These are phyloP conservation scores for Rhopalosiphum nymphaeae DNA, from an alignment of 2,888 invertebrate genomes.

Conservation along the genomic window DNA sequence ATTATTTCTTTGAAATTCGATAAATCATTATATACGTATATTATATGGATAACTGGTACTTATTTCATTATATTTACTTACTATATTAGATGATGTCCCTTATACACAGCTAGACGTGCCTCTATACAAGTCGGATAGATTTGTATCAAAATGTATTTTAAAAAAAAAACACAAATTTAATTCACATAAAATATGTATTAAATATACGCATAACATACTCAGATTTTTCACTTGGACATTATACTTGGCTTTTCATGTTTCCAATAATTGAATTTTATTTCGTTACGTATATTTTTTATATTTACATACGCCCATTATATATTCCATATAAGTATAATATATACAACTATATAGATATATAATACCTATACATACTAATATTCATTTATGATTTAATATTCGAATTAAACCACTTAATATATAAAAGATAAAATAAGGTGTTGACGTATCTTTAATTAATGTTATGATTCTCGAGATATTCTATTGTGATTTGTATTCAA, in stretches of 20 bases:
- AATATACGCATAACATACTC: background rate
- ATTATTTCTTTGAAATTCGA: too few species aligned
- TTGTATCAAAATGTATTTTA: too few species aligned
- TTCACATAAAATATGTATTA: background rate
- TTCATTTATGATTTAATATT: background rate
- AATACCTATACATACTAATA: background rate
- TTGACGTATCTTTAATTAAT: background rate
- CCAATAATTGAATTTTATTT: background rate
- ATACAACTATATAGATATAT: too few species aligned
- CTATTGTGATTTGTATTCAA: background rate
- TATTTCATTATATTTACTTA: too few species aligned
- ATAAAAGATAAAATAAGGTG: background rate
- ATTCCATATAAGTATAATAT: too few species aligned
- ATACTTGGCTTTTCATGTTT: background rate
- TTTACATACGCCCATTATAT: too few species aligned
- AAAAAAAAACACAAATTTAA: background rate
- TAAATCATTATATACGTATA: too few species aligned
- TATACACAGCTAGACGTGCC: too few species aligned
- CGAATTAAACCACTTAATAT: background rate
- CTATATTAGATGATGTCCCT: too few species aligned
- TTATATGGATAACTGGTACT: too few species aligned
- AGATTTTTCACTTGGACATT: background rate
- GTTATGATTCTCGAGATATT: background rate
- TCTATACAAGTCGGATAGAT: too few species aligned
- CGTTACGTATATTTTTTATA: background rate